Conservation (phyloP, 1,140 invertebrate species). For the Drosophila simulans region DNA sequence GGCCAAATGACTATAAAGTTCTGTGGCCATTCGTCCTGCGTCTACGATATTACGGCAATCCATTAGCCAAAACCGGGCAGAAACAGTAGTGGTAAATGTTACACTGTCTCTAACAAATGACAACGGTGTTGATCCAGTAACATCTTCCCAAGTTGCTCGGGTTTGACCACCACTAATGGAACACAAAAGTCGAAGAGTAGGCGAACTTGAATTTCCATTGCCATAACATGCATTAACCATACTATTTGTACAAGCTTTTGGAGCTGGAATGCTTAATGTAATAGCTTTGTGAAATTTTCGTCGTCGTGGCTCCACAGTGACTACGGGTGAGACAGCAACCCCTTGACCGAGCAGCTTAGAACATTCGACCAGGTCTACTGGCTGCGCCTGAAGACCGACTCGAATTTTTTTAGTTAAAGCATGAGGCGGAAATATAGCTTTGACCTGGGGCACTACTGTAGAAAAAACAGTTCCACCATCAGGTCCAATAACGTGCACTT, state of each 20-base stretch:
- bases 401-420: slow-evolving; percentile 99
- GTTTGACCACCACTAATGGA: slow-evolving; percentile 99
- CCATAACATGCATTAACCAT: slow-evolving; percentile 97
- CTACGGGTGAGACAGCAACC: slow-evolving; percentile 98
- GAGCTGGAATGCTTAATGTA: slow-evolving; percentile 98
- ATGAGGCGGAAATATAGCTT: slow-evolving; percentile 98
- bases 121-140: slow-evolving; percentile 98
- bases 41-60: slow-evolving; percentile 98
- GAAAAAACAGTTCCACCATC: slow-evolving; percentile 99
- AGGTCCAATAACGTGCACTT: slow-evolving; percentile 98
- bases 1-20: slow-evolving; percentile 95
- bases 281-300: slow-evolving; percentile 99
- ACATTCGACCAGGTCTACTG: slow-evolving; percentile 97
- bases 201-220: slow-evolving; percentile 87
- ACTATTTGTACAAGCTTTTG: slow-evolving; percentile 95
- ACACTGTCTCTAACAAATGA: slow-evolving; percentile 99
- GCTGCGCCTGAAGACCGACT: slow-evolving; percentile 99
- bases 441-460: slow-evolving; percentile 98
- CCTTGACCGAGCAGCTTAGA: slow-evolving; percentile 98
- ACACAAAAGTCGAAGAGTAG: slow-evolving; percentile 97
- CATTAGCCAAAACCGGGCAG: slow-evolving; percentile 99
- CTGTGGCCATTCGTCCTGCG: slow-evolving; percentile 99
- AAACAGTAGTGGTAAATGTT: slow-evolving; percentile 99
- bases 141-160: slow-evolving; percentile 99
- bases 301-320: slow-evolving; percentile 98